phyloP scores from a whole-genome alignment of 2,888 invertebrate genomes.

The Drepanosiphum platanoidis region DNA sequence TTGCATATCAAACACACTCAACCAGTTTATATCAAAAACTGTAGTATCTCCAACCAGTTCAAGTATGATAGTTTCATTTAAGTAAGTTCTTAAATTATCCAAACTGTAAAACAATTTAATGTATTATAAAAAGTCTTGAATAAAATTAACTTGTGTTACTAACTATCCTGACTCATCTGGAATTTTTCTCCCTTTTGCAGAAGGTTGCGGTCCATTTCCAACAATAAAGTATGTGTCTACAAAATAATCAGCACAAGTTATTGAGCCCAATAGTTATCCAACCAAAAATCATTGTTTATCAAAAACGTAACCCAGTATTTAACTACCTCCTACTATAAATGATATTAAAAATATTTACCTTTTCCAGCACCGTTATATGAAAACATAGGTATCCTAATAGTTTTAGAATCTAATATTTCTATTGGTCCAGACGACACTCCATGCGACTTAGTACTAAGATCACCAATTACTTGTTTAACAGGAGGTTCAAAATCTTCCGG shows the following conservation, averaged over 20 bases:
- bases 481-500: constrained; percentile 92
- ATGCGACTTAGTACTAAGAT: constrained; percentile 73
- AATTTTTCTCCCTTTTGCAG: constrained; percentile 81
- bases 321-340: too few relatives aligned
- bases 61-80: constrained; percentile 78
- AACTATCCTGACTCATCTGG: constrained; percentile 94
- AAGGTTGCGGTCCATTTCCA: constrained; percentile 88
- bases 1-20: constrained; percentile 80
- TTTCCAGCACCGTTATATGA: constrained; percentile 81
- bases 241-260: too few relatives aligned
- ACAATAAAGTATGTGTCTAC: constrained; percentile 85
- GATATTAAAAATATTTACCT: constrained; percentile 65
- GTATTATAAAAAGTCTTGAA: constrained; percentile 12
- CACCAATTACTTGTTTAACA: constrained; percentile 73
- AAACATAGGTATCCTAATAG: constrained; percentile 79
- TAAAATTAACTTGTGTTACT: constrained; percentile 68
- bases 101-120: constrained; percentile 70
- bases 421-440: constrained; percentile 78
- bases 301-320: too few relatives aligned
- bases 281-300: too few relatives aligned
- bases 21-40: constrained; percentile 85
- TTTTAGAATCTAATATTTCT: constrained; percentile 82
- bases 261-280: too few relatives aligned
- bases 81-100: constrained; percentile 80
- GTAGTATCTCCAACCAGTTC: constrained; percentile 84